Percentiles rank a stretch among this genome's conserved stretches.
phyloP scores from a whole-genome alignment of 2,113 vertebrate species.

The Piprites chloris region DNA sequence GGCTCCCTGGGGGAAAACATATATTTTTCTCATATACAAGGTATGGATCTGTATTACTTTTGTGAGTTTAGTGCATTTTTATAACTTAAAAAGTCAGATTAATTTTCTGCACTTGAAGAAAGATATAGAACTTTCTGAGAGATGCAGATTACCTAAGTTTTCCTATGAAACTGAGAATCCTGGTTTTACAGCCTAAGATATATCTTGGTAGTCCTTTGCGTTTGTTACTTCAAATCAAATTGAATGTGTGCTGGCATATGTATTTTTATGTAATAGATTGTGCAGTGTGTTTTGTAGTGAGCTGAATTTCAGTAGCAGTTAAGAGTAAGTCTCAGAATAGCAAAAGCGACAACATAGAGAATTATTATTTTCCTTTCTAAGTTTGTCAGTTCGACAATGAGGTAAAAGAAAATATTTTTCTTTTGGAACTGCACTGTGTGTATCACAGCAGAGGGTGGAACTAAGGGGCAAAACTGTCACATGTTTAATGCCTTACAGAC shows the following conservation, averaged over 20 bases:
- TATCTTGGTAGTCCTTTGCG: background rate
- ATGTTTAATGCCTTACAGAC: background rate
- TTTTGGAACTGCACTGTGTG: background rate
- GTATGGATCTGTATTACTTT: background rate
- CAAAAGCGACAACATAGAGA: background rate
- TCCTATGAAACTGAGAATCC: background rate
- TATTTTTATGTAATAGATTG: background rate
- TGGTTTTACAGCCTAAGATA: background rate
- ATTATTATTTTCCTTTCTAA: conserved; percentile 23
- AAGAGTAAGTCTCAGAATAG: background rate
- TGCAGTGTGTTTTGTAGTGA: background rate
- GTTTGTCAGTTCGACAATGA: background rate
- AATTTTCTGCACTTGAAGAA: conserved; percentile 1
- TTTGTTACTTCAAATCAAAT: background rate
- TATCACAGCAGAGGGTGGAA: background rate
- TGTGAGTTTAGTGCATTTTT: background rate
- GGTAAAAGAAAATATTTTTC: background rate
- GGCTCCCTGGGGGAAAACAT: background rate
- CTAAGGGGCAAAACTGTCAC: background rate
- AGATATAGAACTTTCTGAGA: background rate
- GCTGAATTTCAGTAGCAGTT: background rate
- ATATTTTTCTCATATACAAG: background rate
- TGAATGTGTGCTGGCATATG: background rate
- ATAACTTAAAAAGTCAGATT: background rate
- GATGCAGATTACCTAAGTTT: background rate